Base-by-base conservation (phyloP, 2,113 vertebrate genomes). In the Buteo buteo region DNA sequence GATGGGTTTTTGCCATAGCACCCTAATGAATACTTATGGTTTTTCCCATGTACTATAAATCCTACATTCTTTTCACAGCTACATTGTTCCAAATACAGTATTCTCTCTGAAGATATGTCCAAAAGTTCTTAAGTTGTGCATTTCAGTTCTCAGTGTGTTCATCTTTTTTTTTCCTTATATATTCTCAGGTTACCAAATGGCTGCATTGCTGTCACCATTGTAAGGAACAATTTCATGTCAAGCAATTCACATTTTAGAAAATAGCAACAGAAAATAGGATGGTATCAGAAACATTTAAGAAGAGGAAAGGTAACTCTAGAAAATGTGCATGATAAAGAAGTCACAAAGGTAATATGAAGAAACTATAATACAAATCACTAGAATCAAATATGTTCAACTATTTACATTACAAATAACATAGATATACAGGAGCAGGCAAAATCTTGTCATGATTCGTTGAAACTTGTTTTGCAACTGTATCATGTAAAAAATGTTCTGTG, bases 1-100 rank as follows among this genome's bases (percentile, higher is more conserved):
- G 9, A 57, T 55, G 4, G 7, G 21, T 55, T 85, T 90, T 82
- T 76, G 8, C 5, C 17, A 49, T 32, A 90, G 11, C 4, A 57
- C 0, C 1, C 7, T 49, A n/a, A 64, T 16, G 10, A 78, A 31
- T 42, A 36, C 3, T 44, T 57, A 7, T 1, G 3, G 4, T 50
- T 4, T 67, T 83, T 14, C 13, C 49, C 17, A 29, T 8, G 5
- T 55, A 20, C 7, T 76, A 6, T 3, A 58, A 64, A 15, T 55
- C 19, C 14, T 94, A 32, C 10, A 32, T 62, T 73, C 2, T 70
- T 88, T 83, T 70, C 19, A 45, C 32, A 66, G 42, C 28, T 21
- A 7, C 4, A 9, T 44, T 81, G 18, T 59, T 64, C 79, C 90
- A 18, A 88, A 69, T 36, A 62, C 3, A 74, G 18, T 59, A 52